Evolutionary conservation across 2,113 vertebrate species (phyloP).

Genomic region (Pseudorhombus dupliciocellatus): DNA sequence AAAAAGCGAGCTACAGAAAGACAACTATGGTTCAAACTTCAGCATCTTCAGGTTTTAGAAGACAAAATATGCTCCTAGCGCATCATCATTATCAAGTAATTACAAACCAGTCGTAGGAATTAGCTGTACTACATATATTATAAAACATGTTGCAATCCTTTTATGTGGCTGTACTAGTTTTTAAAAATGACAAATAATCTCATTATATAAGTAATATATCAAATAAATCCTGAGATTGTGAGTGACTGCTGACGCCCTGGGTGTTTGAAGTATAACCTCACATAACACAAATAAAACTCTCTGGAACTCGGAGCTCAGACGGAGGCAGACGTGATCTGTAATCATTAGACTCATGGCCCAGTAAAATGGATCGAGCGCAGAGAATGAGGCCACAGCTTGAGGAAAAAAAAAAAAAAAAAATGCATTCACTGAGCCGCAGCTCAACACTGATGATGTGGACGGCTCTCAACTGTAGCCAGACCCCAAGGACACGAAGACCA

Average conservation of each 20-base stretch:
- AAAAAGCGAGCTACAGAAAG: neutral
- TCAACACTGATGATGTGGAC: constrained; percentile 29
- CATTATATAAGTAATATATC: neutral
- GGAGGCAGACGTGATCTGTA: constrained; percentile 29
- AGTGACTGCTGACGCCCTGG: neutral
- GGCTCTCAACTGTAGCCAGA: constrained; percentile 3
- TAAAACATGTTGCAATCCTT: too few species aligned
- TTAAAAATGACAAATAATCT: too few species aligned
- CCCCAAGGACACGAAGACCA: neutral
- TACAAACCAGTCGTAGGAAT: too few species aligned
- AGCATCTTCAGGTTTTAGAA: neutral
- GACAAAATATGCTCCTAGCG: too few species aligned
- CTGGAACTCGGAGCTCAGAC: constrained; percentile 7
- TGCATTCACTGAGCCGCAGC: constrained; percentile 18
- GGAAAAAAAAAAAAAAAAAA: neutral
- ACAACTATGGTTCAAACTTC: neutral
- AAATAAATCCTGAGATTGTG: neutral
- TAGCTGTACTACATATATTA: too few species aligned
- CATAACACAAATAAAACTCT: too few species aligned
- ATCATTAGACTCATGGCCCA: constrained; percentile 23
- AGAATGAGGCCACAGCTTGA: constrained; percentile 22
- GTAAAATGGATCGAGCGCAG: constrained; percentile 35
- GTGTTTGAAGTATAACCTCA: neutral
- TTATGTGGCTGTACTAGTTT: too few species aligned
- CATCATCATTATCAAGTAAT: too few species aligned